These are phyloP conservation scores for Acanthosoma haemorrhoidale DNA, from an alignment of 2,888 invertebrate species.

Conservation along the genomic window DNA sequence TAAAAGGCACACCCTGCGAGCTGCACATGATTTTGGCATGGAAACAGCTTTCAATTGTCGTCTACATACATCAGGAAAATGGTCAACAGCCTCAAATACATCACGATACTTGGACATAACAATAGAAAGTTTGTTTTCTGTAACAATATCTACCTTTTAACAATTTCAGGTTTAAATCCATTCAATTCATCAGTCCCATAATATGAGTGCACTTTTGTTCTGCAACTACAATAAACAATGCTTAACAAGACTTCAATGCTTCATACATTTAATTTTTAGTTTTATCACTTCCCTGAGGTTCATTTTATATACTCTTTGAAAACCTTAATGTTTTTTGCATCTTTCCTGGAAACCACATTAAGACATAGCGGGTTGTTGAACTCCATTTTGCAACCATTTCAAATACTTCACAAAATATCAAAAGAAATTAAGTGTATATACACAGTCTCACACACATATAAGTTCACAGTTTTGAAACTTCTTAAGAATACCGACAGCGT, in stretches of 20 bases:
- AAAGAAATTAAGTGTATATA: neutral
- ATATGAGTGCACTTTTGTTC: too few relatives aligned
- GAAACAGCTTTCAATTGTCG: too few relatives aligned
- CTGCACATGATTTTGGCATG: neutral
- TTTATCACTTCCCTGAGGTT: too few relatives aligned
- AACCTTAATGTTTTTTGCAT: too few relatives aligned
- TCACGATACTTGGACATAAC: neutral
- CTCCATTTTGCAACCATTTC: too few relatives aligned
- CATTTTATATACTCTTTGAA: too few relatives aligned
- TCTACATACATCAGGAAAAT: neutral
- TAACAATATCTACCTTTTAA: neutral
- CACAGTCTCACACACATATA: neutral
- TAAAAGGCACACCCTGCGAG: neutral
- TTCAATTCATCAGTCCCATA: neutral
- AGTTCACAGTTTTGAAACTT: neutral
- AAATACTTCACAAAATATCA: too few relatives aligned
- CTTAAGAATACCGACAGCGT: neutral
- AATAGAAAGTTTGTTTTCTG: neutral
- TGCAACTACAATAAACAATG: neutral
- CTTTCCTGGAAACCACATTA: too few relatives aligned
- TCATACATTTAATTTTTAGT: neutral
- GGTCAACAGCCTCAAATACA: neutral
- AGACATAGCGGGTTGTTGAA: too few relatives aligned
- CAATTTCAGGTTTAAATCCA: neutral
- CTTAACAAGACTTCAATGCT: neutral